Evolutionary conservation across 2,797 vertebrate species (phyloP), one percentile per base, ranked within the genome.

Genomic region (Rhodeus uyekii): DNA sequence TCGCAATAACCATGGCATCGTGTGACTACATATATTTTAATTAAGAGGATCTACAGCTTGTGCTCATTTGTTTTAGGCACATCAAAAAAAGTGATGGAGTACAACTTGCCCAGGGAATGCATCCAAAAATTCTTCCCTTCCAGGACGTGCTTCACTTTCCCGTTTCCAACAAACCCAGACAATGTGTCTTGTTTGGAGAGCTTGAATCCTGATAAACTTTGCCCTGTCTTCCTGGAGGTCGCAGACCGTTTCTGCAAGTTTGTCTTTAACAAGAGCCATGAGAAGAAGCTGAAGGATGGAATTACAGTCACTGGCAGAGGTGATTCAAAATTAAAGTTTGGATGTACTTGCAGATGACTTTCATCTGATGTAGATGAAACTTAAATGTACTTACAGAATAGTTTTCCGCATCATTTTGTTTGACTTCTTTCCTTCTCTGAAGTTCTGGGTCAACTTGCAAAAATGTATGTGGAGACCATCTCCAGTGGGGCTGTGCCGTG

Each of bases 71-170:
- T 16, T 55, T 1, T 42, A 90, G 89, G 89, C 27, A 0, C 2
- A 22, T n/a, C 65, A 39, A 85, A 24, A 27, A 87, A 65, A 34
- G 50, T 58, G n/a, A 46, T 29, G 18, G 55, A 79, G 3, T 86
- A 86, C 73, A 90, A 90, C 77, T 76, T 91, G 75, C 87, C 91
- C 13, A 91, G 91, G 32, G 80, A 90, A 13, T 92, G 88, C 83
- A 90, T 94, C 76, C 86, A 87, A 18, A 78, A 81, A 7, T 94
- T 88, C 74, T 94, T 94, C 75, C 90, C 91, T 18, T 85, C 82
- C 18, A 79, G 88, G 22, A 92, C 91, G 63, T 94, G 92, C 53
- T 94, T 94, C 74, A 61, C 87, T 16, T 93, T 94, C 74, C 86
- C 88, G 0, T 73, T 79, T 3, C 92, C 91, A 12, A 72, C 87